Conservation (phyloP, 2,888 invertebrate species). For the Cosmorhoe ocellata region DNA sequence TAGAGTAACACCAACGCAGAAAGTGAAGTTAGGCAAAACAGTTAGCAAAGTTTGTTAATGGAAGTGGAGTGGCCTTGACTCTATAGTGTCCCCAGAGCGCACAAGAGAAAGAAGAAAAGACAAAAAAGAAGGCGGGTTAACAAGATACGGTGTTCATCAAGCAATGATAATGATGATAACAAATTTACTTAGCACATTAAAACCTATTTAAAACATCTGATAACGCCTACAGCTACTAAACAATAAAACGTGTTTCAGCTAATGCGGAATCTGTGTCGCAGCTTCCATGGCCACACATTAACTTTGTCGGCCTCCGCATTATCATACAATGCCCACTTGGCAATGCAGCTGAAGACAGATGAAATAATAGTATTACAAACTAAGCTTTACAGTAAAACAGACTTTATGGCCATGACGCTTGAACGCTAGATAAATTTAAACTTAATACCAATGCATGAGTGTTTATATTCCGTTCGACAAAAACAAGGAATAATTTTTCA, state of each 20-base stretch:
- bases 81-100: too few species aligned
- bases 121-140: too few species aligned
- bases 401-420: neutral
- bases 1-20: too few species aligned
- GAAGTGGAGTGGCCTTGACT: too few species aligned
- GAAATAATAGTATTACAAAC: conserved; percentile 13
- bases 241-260: conserved; percentile 27
- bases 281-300: conserved; percentile 58
- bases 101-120: too few species aligned
- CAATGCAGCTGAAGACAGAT: conserved; percentile 74
- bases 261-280: conserved; percentile 43
- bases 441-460: neutral
- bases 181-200: neutral
- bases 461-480: neutral
- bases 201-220: conserved; percentile 15
- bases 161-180: neutral
- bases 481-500: neutral
- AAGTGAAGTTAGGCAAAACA: too few species aligned
- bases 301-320: conserved; percentile 76
- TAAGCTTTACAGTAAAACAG: conserved; percentile 4
- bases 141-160: too few species aligned
- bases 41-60: too few species aligned
- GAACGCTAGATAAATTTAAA: neutral
- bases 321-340: conserved; percentile 80
- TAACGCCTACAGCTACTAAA: conserved; percentile 15